Evolutionary conservation across 2,113 vertebrate genomes (phyloP).

Genomic region (Cyphomyrus plagiostoma): DNA sequence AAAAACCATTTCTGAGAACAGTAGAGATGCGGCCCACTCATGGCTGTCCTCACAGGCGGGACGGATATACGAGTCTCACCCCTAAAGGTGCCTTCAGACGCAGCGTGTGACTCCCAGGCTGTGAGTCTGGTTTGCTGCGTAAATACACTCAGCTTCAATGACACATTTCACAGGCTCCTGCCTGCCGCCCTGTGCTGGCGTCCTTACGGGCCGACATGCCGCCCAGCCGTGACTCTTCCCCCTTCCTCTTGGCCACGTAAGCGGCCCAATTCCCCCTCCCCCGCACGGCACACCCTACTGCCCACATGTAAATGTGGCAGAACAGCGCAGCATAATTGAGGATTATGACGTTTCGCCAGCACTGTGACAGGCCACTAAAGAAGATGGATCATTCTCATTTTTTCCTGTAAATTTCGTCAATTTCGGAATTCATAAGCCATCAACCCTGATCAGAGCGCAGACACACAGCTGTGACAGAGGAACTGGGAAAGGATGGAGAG

Average conservation of each 20-base stretch:
- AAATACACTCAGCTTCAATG: not conserved
- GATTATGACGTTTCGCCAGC: conserved; percentile 99
- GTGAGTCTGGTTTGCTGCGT: not conserved
- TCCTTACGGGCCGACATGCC: not conserved
- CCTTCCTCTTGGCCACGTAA: conserved; percentile 42
- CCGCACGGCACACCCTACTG: conserved; percentile 67
- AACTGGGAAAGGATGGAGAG: conserved; percentile 42
- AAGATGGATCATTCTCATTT: conserved; percentile 99
- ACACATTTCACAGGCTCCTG: conserved; percentile 26
- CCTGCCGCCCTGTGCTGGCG: not conserved
- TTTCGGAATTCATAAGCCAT: conserved; percentile 98
- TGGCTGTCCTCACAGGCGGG: not conserved
- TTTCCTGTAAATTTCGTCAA: conserved; percentile 99
- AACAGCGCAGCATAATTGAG: conserved; percentile 91
- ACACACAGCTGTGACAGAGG: conserved; percentile 78
- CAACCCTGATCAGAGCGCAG: conserved; percentile 88
- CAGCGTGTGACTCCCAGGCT: not conserved
- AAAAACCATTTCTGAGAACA: not conserved
- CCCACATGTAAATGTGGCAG: conserved; percentile 72
- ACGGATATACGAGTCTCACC: not conserved
- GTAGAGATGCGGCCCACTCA: not conserved
- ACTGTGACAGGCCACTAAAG: conserved; percentile 96
- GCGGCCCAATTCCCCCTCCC: conserved; percentile 71
- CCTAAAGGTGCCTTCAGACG: not conserved
- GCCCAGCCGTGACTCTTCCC: conserved; percentile 44